phyloP scores from a whole-genome alignment of 2,888 invertebrate species.

The Cephus runcator region DNA sequence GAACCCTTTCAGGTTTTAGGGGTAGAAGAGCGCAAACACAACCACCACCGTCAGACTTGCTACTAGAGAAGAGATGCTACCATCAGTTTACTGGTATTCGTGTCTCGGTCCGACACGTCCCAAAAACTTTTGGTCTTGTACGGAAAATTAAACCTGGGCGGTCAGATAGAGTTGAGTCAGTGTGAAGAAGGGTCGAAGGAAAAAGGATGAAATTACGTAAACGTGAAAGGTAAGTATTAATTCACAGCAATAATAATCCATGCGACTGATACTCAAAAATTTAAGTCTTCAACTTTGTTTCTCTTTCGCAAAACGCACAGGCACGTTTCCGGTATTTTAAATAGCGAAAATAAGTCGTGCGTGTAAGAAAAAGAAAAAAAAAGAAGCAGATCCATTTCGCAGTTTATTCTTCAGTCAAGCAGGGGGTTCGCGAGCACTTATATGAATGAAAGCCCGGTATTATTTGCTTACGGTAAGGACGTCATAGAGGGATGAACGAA shows the following conservation, averaged over 20 bases:
- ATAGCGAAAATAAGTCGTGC: background rate
- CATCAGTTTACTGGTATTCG: background rate
- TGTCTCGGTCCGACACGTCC: background rate
- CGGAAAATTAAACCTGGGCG: background rate
- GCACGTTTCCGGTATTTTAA: background rate
- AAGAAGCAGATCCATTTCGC: conserved; percentile 48
- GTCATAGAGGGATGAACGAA: background rate
- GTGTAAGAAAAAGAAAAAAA: conserved; percentile 1
- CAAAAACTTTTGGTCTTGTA: background rate
- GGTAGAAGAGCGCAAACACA: conserved; percentile 50
- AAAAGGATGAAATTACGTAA: too few relatives aligned
- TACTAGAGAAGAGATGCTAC: background rate
- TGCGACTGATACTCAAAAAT: too few relatives aligned
- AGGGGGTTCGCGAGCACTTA: conserved; percentile 29
- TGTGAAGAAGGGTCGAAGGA: too few relatives aligned
- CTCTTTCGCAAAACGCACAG: background rate
- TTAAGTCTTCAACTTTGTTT: background rate
- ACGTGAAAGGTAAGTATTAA: too few relatives aligned
- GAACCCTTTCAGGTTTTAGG: conserved; percentile 57
- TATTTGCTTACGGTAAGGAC: conserved; percentile 31
- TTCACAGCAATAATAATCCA: too few relatives aligned
- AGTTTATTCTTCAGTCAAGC: conserved; percentile 49
- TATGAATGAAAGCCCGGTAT: conserved; percentile 33
- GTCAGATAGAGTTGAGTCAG: too few relatives aligned
- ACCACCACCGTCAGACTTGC: background rate